These are phyloP conservation scores for Pipa parva DNA, from an alignment of 2,113 vertebrate species.

Conservation along the genomic window DNA sequence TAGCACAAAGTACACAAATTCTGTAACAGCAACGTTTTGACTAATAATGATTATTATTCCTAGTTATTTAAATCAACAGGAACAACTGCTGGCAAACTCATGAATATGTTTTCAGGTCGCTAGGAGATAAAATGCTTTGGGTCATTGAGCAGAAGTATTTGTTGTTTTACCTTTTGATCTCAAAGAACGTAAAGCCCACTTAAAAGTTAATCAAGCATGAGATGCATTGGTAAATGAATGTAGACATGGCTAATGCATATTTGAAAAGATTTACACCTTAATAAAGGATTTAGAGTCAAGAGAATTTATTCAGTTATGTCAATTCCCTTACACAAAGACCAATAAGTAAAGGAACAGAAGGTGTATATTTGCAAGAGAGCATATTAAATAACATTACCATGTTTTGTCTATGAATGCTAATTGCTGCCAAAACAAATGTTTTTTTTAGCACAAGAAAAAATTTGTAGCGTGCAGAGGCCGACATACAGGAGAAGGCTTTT, in stretches of 20 bases:
- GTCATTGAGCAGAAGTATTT: background rate
- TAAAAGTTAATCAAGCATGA: slow-evolving; percentile 2
- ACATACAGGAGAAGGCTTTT: no score
- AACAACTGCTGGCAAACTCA: background rate
- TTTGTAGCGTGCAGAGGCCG: no score
- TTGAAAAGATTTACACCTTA: slow-evolving; percentile 6
- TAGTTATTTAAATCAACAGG: background rate
- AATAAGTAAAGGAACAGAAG: slow-evolving; percentile 11
- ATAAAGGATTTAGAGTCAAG: slow-evolving; percentile 7
- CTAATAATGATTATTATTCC: no score
- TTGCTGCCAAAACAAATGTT: slow-evolving; percentile 6
- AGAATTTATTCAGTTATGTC: background rate
- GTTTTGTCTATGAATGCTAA: background rate
- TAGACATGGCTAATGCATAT: background rate
- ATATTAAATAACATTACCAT: background rate
- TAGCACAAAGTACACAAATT: no score
- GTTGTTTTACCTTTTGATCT: background rate
- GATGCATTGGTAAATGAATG: background rate
- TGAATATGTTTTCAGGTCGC: background rate
- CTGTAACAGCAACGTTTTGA: no score
- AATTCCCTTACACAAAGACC: slow-evolving; percentile 16
- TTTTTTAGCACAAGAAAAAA: background rate
- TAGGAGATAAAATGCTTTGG: background rate
- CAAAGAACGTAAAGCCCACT: background rate
- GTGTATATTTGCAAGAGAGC: background rate